A percentile compares a stretch with the other conserved stretches of the same genome.
Conservation (phyloP, 2,888 invertebrate genomes). For the Clusia tigrina region DNA sequence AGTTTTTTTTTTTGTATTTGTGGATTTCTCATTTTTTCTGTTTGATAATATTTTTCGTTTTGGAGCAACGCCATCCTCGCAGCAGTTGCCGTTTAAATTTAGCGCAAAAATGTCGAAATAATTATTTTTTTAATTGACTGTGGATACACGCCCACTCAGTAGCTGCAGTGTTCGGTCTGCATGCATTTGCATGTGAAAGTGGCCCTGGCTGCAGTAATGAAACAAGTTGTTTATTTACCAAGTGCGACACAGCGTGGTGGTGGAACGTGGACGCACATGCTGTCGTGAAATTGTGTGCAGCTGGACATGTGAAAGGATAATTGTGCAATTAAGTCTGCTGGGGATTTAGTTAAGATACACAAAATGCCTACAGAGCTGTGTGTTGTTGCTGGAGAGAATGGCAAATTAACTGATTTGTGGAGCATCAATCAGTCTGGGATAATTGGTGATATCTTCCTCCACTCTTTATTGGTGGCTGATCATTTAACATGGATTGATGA, state of each 20-base stretch:
- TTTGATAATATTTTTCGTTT: slow-evolving; percentile 4
- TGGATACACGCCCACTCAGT: slow-evolving; percentile 29
- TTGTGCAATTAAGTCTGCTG: too few relatives aligned
- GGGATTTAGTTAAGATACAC: too few relatives aligned
- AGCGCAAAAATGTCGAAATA: slow-evolving; percentile 33
- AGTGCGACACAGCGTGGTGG: background rate
- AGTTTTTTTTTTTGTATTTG: background rate
- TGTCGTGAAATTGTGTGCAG: background rate
- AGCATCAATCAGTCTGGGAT: too few relatives aligned
- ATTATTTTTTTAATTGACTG: slow-evolving; percentile 41
- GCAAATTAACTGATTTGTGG: too few relatives aligned
- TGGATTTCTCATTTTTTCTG: slow-evolving; percentile 11
- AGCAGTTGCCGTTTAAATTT: background rate
- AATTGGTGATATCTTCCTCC: too few relatives aligned
- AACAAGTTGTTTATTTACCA: background rate
- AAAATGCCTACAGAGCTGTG: too few relatives aligned
- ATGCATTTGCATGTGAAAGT: slow-evolving; percentile 14
- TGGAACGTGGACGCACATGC: background rate
- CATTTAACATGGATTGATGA: too few relatives aligned
- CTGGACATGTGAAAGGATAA: too few relatives aligned
- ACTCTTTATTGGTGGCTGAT: too few relatives aligned
- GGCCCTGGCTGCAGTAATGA: background rate
- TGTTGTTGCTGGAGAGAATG: too few relatives aligned
- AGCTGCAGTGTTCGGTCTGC: background rate
- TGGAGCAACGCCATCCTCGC: background rate